These are phyloP conservation scores for Leptodactylus fuscus DNA, from an alignment of 2,113 vertebrate genomes.

Conservation along the genomic window DNA sequence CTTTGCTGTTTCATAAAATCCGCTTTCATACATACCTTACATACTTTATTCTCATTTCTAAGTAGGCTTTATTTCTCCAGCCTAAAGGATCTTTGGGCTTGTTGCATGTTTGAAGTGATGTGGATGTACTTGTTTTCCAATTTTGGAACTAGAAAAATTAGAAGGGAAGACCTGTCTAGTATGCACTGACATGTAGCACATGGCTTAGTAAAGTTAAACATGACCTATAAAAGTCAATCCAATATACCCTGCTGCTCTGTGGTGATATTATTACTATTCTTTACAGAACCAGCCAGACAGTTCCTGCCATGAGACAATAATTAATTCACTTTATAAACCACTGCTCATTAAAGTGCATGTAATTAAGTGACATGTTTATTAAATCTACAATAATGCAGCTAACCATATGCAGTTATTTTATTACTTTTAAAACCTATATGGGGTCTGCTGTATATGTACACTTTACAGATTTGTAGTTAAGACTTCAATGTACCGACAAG, in stretches of 20 bases:
- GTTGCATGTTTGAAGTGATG: background rate
- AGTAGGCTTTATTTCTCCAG: no score
- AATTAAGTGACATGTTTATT: slow-evolving; percentile 61
- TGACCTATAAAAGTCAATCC: slow-evolving; percentile 56
- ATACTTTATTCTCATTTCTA: no score
- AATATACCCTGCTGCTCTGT: slow-evolving; percentile 54
- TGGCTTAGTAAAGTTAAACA: slow-evolving; percentile 57
- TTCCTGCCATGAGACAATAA: slow-evolving; percentile 57
- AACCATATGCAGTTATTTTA: slow-evolving; percentile 56
- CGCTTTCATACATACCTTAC: no score
- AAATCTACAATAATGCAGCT: slow-evolving; percentile 53
- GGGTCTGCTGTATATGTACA: slow-evolving; percentile 49
- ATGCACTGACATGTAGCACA: slow-evolving; percentile 54
- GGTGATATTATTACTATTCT: slow-evolving; percentile 52
- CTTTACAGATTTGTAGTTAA: slow-evolving; percentile 35
- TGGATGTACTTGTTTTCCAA: background rate
- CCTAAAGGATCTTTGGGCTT: no score
- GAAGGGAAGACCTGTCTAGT: slow-evolving; percentile 20
- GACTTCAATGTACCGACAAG: slow-evolving; percentile 21
- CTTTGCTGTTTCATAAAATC: no score
- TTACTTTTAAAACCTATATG: slow-evolving; percentile 54
- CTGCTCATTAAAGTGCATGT: slow-evolving; percentile 54
- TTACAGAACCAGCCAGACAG: slow-evolving; percentile 48
- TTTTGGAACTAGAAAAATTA: background rate
- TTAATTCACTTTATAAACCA: slow-evolving; percentile 59